phyloP scores from a whole-genome alignment of 2,888 invertebrate genomes.

The Alentia gelatinosa region DNA sequence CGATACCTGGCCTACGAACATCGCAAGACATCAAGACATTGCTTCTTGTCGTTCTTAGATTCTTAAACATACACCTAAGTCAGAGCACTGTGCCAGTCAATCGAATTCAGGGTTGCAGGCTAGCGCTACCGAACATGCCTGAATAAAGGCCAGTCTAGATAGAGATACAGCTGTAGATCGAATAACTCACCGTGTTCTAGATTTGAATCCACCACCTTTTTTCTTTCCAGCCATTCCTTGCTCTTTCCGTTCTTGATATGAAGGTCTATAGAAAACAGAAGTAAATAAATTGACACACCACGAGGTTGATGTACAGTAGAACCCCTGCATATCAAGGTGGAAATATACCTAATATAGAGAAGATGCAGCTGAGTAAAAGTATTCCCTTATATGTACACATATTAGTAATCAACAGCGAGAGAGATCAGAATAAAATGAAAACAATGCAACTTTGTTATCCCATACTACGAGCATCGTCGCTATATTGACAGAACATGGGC shows the following conservation, averaged over 20 bases:
- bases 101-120: neutral
- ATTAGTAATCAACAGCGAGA: neutral
- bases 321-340: neutral
- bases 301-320: neutral
- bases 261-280: neutral
- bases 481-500: neutral
- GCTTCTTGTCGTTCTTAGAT: neutral
- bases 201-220: slow-evolving; percentile 48
- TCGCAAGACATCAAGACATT: neutral
- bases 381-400: neutral
- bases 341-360: neutral
- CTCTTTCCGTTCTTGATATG: slow-evolving; percentile 53
- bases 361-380: neutral
- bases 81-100: neutral
- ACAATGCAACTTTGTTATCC: neutral
- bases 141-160: neutral
- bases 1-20: neutral
- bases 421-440: neutral
- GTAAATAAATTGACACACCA: neutral
- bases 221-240: neutral
- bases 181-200: slow-evolving; percentile 54
- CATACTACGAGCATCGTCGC: neutral
- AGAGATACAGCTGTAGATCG: neutral
- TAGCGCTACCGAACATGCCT: neutral
- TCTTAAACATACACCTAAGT: neutral